Evolutionary conservation across 2,797 vertebrate genomes (phyloP), one percentile per base, ranked within the genome.

Genomic region (Antennarius maculatus): DNA sequence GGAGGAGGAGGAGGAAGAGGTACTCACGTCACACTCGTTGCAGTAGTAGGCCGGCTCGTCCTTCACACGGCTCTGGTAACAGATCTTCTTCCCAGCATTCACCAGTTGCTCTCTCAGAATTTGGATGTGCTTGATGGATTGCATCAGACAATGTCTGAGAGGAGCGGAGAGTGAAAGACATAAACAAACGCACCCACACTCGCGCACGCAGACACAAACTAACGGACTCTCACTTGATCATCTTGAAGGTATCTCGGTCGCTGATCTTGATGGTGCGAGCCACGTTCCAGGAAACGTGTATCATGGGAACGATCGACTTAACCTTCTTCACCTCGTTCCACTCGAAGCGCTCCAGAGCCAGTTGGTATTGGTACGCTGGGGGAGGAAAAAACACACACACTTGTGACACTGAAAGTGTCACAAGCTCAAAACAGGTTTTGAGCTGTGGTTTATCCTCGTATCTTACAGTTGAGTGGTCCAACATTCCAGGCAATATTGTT

Each of bases 231-330:
- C 92, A 99, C 98, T 98, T 99, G 86, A 99, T 97, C 96, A 98
- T 96, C 93, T 98, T 96, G 88, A 95, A 98, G 86, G 98, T 97
- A 81, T 97, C 97, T 93, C 94, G 94, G 93, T 99, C 97, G 6
- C 94, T 96, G 86, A 99, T 95, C 90, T 99, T 99, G 92, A 99
- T 97, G 93, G 97, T 99, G 83, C 97, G 95, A 88, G 98, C 97
- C 94, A 99, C 96, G 81, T 99, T 99, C 98, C 98, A 99, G 63
- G 98, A 97, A 60, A 99, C 97, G 83, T 99, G 97, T 94, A 99
- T 95, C 97, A 99, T 98, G 86, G 98, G 98, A 82, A 99, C 97
- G 79, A 99, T 95, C 77, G 98, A 99, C 90, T 99, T 99, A 5
- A 99, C 97, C 55, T 95, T 95, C 91, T 99, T 97, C 79, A 99